phyloP scores from a whole-genome alignment of 1,140 invertebrate genomes.

The Zeugodacus cucurbitae region DNA sequence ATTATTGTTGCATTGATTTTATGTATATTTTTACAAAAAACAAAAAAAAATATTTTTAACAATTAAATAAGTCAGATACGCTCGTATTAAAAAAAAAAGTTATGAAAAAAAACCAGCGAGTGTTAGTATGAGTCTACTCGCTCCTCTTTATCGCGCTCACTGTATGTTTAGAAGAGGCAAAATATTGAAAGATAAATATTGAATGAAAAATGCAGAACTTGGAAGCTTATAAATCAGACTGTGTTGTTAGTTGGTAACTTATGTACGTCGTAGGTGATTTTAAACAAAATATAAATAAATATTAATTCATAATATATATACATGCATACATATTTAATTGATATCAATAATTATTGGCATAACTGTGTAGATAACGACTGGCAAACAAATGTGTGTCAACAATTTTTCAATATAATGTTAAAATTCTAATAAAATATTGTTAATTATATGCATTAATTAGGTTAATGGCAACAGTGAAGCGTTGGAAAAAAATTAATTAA shows the following conservation, averaged over 20 bases:
- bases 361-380: not conserved
- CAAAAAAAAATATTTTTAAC: not conserved
- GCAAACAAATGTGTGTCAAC: not conserved
- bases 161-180: not conserved
- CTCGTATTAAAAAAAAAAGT: not conserved
- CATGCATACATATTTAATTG: not conserved
- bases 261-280: constrained; percentile 14
- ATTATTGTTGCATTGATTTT: not conserved
- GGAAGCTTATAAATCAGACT: constrained; percentile 16
- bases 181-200: not conserved
- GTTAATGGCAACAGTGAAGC: not conserved
- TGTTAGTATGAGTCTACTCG: not conserved
- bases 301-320: constrained; percentile 11
- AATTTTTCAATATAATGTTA: not conserved
- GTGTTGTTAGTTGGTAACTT: constrained; percentile 40
- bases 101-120: not conserved
- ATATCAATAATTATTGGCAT: not conserved
- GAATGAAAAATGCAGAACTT: not conserved
- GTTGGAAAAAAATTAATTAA: not conserved
- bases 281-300: not conserved
- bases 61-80: not conserved
- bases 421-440: not conserved
- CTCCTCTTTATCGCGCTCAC: too few species aligned
- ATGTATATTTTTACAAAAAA: not conserved
- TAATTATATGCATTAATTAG: not conserved